Evolutionary conservation across 2,888 invertebrate genomes (phyloP).

Genomic region (Halictus quadricinctus): DNA sequence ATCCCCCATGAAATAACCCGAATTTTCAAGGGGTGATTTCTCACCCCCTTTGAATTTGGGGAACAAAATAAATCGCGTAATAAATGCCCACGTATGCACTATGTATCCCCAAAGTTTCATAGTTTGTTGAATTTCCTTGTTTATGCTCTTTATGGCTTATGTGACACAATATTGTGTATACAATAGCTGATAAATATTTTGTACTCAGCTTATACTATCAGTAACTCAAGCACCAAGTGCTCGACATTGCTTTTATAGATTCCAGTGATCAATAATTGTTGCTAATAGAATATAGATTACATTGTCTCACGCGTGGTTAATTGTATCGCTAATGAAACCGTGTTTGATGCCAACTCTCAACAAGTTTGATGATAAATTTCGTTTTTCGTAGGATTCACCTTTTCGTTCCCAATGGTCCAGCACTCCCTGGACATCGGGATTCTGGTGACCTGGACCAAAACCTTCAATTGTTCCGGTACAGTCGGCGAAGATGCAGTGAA

Average conservation of each 20-base stretch:
- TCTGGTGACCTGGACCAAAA: slow-evolving; percentile 93
- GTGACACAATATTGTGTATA: no score
- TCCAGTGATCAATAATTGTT: slow-evolving; percentile 41
- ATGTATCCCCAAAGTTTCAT: no score
- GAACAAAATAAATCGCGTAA: no score
- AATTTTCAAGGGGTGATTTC: no score
- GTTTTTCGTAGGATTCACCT: slow-evolving; percentile 88
- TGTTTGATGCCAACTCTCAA: background rate
- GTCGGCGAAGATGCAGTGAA: slow-evolving; percentile 88
- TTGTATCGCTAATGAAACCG: background rate
- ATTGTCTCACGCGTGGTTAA: slow-evolving; percentile 19
- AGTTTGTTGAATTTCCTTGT: no score
- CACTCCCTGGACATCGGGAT: slow-evolving; percentile 88
- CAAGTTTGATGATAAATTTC: background rate
- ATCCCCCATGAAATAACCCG: no score
- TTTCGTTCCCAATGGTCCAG: slow-evolving; percentile 93
- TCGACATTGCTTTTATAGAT: slow-evolving; percentile 31
- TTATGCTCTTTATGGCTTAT: no score
- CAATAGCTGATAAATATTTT: background rate
- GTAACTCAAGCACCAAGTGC: slow-evolving; percentile 30
- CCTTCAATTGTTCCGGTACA: slow-evolving; percentile 89
- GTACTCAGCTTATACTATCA: slow-evolving; percentile 20
- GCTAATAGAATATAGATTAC: slow-evolving; percentile 37
- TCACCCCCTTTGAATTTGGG: no score
- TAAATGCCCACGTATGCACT: no score